These are phyloP conservation scores for Pomacea canaliculata DNA, from an alignment of 2,888 invertebrate genomes.

Conservation along the genomic window DNA sequence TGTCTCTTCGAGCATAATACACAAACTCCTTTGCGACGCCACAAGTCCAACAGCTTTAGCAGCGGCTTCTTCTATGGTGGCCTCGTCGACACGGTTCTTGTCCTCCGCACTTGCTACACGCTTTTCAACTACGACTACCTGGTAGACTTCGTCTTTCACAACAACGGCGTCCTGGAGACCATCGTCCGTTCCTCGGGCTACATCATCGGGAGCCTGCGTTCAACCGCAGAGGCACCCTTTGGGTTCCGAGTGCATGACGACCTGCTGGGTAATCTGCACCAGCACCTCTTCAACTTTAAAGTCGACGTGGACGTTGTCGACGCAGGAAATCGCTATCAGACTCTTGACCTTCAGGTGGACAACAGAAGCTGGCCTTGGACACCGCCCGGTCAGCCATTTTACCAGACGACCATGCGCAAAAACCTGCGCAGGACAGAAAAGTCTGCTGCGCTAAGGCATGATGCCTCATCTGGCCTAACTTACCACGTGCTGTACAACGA, in stretches of 20 bases:
- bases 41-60: slow-evolving; percentile 49
- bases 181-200: slow-evolving; percentile 46
- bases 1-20: slow-evolving; percentile 63
- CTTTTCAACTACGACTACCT: slow-evolving; percentile 64
- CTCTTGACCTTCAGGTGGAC: slow-evolving; percentile 38
- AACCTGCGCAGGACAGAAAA: slow-evolving; percentile 48
- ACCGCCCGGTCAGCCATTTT: slow-evolving; percentile 32
- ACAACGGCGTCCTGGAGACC: slow-evolving; percentile 58
- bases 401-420: slow-evolving; percentile 44
- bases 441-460: slow-evolving; percentile 48
- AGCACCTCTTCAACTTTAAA: slow-evolving; percentile 13
- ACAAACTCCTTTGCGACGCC: slow-evolving; percentile 56
- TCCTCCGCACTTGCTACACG: slow-evolving; percentile 55
- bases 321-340: slow-evolving; percentile 44
- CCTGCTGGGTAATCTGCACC: background rate
- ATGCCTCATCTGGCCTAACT: slow-evolving; percentile 55
- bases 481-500: slow-evolving; percentile 50
- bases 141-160: slow-evolving; percentile 60
- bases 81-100: slow-evolving; percentile 45
- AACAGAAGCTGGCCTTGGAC: slow-evolving; percentile 18
- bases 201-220: slow-evolving; percentile 30
- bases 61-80: slow-evolving; percentile 56
- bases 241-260: background rate
- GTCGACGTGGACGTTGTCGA: slow-evolving; percentile 49
- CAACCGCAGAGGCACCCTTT: slow-evolving; percentile 21